Percentiles rank a stretch among this genome's conserved stretches.
Evolutionary conservation across 2,888 invertebrate genomes (phyloP).

Genomic region (Drosophila multiciliata): DNA sequence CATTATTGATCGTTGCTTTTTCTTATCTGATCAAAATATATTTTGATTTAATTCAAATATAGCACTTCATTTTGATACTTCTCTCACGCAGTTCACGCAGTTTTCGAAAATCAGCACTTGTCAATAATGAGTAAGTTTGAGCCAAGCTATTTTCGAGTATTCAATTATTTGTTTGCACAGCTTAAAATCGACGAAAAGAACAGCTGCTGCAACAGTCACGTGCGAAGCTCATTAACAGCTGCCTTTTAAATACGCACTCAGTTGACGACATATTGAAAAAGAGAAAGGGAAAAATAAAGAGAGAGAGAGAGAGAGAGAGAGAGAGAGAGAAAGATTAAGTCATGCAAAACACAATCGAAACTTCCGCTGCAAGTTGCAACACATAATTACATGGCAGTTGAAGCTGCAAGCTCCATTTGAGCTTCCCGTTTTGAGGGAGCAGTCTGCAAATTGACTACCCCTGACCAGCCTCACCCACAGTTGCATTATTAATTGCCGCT

Average conservation of each 20-base stretch:
- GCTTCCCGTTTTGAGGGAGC: slow-evolving; percentile 63
- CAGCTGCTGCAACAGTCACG: slow-evolving; percentile 36
- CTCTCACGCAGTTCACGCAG: background rate
- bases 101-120: background rate
- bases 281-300: too few relatives aligned
- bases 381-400: slow-evolving; percentile 65
- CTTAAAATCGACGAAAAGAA: slow-evolving; percentile 42
- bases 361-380: slow-evolving; percentile 51
- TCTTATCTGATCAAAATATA: background rate
- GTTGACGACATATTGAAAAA: slow-evolving; percentile 13
- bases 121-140: slow-evolving; percentile 10
- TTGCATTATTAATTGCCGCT: slow-evolving; percentile 74
- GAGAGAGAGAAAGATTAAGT: slow-evolving; percentile 2
- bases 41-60: background rate
- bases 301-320: slow-evolving; percentile 1
- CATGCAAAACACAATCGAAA: slow-evolving; percentile 9
- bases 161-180: slow-evolving; percentile 62
- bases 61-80: background rate
- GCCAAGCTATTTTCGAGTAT: slow-evolving; percentile 29
- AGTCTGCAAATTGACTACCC: slow-evolving; percentile 48
- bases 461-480: slow-evolving; percentile 31
- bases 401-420: slow-evolving; percentile 71
- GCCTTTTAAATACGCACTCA: slow-evolving; percentile 33
- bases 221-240: slow-evolving; percentile 53
- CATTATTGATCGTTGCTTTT: background rate